phyloP scores from a whole-genome alignment of 2,888 invertebrate genomes.

The Plebejus anna region DNA sequence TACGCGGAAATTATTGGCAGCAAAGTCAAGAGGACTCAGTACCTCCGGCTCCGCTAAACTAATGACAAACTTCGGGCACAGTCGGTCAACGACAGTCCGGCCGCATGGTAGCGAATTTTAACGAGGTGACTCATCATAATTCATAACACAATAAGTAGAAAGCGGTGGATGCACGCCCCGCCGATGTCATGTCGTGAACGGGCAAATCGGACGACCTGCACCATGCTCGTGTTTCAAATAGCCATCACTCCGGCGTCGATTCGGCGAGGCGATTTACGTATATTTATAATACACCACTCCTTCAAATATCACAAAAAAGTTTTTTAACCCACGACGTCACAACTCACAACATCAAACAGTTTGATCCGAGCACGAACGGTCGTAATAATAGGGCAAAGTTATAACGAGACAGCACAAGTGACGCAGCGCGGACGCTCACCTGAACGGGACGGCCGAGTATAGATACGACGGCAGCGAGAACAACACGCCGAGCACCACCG shows the following conservation, averaged over 20 bases:
- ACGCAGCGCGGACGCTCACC: constrained; percentile 51
- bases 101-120: background rate
- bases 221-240: background rate
- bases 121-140: constrained; percentile 20
- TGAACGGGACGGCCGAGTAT: constrained; percentile 70
- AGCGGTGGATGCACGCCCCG: background rate
- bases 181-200: background rate
- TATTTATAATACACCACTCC: background rate
- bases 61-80: background rate
- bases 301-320: constrained; percentile 13
- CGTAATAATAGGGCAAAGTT: constrained; percentile 19
- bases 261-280: background rate
- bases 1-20: constrained; percentile 30
- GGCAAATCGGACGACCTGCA: background rate
- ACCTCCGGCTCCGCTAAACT: constrained; percentile 1
- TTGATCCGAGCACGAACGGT: constrained; percentile 10
- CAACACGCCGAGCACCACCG: constrained; percentile 68
- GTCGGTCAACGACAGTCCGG: constrained; percentile 5
- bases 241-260: background rate
- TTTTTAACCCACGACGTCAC: constrained; percentile 34
- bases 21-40: background rate
- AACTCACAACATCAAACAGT: constrained; percentile 30
- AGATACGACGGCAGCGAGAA: constrained; percentile 70
- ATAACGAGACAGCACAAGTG: constrained; percentile 25
- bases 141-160: constrained; percentile 24